Conservation (phyloP, 1,140 invertebrate genomes). For the Diorhabda sublineata region DNA sequence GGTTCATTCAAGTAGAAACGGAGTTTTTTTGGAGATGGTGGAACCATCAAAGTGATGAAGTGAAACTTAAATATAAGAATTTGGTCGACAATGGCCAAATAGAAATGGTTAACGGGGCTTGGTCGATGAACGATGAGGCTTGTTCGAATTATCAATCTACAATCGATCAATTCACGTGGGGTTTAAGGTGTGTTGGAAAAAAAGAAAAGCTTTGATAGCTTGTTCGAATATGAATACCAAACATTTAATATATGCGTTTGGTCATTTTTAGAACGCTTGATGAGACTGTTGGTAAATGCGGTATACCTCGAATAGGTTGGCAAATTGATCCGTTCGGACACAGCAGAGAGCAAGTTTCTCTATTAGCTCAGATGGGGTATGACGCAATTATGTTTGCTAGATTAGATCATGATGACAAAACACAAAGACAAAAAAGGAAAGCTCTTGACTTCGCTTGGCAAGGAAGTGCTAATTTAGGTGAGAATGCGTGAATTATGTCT, state of each 20-base stretch:
- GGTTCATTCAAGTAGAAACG: conserved; percentile 75
- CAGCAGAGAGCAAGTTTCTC: conserved; percentile 79
- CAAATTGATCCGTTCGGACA: conserved; percentile 95
- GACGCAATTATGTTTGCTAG: conserved; percentile 73
- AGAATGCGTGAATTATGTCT: neutral
- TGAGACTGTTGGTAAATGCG: conserved; percentile 80
- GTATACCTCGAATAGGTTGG: conserved; percentile 77
- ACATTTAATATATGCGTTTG: too few relatives aligned
- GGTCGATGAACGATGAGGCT: conserved; percentile 95
- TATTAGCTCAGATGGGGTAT: conserved; percentile 79
- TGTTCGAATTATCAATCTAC: conserved; percentile 87
- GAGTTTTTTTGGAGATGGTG: conserved; percentile 95
- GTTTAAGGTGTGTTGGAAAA: conserved; percentile 54
- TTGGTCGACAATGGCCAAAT: conserved; percentile 72
- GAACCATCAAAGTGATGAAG: conserved; percentile 62
- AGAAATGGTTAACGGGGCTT: conserved; percentile 83
- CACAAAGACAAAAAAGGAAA: conserved; percentile 55
- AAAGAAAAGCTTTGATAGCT: too few relatives aligned
- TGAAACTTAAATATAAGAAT: conserved; percentile 53
- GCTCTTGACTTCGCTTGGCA: conserved; percentile 75
- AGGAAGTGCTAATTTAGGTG: conserved; percentile 56
- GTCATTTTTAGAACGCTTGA: conserved; percentile 58
- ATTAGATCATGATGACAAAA: conserved; percentile 71
- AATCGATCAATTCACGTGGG: conserved; percentile 88
- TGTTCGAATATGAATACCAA: too few relatives aligned